Evolutionary conservation across 2,888 invertebrate genomes (phyloP).

Genomic region (Choreutis nemorana): DNA sequence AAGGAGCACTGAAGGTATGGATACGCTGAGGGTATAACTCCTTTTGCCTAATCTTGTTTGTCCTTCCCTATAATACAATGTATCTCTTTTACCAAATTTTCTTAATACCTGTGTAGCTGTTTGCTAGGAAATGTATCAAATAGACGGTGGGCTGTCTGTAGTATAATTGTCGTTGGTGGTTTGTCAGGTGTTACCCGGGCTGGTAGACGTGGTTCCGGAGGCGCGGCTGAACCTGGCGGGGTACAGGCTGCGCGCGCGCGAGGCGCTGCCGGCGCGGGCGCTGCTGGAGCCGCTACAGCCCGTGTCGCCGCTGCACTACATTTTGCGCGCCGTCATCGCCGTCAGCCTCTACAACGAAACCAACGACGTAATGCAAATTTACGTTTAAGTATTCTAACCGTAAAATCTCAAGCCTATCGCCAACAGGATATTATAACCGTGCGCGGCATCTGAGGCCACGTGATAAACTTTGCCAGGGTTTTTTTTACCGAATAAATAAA

Average conservation of each 20-base stretch:
- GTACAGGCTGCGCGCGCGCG: constrained; percentile 88
- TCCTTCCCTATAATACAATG: not conserved
- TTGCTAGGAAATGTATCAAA: too few species aligned
- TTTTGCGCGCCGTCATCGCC: constrained; percentile 95
- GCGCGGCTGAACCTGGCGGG: constrained; percentile 96
- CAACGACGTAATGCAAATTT: constrained; percentile 72
- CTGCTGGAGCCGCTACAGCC: constrained; percentile 92
- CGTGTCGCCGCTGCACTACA: constrained; percentile 93
- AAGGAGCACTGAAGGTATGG: constrained; percentile 87
- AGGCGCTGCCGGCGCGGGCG: constrained; percentile 87
- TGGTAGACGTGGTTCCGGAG: constrained; percentile 96
- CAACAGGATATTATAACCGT: too few species aligned
- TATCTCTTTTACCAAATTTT: too few species aligned
- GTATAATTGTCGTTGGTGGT: too few species aligned
- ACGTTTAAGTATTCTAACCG: not conserved
- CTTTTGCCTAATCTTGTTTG: too few species aligned
- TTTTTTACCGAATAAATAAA: too few species aligned
- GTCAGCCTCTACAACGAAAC: constrained; percentile 92
- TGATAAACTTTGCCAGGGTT: too few species aligned
- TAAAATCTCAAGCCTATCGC: not conserved
- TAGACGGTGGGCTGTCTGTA: too few species aligned
- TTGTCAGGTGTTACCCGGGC: constrained; percentile 76
- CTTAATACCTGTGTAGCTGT: too few species aligned
- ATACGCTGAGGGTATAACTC: too few species aligned
- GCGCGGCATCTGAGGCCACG: too few species aligned